These are phyloP conservation scores for Camponotus vicinus DNA, from an alignment of 1,140 invertebrate genomes.

Conservation along the genomic window DNA sequence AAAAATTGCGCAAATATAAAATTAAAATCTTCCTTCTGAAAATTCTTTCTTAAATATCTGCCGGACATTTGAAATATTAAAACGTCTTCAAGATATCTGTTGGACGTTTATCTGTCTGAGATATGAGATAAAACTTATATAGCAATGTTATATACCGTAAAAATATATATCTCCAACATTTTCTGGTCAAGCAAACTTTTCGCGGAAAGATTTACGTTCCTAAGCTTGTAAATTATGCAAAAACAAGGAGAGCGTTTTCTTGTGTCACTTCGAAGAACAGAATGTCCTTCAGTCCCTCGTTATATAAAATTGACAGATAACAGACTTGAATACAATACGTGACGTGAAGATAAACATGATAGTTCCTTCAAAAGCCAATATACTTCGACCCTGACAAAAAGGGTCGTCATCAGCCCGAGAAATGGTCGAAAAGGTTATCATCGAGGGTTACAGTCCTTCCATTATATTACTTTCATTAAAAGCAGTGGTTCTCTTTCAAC, in stretches of 20 bases:
- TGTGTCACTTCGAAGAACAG: not conserved
- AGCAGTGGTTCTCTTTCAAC: conserved; percentile 29
- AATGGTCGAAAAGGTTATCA: conserved; percentile 10
- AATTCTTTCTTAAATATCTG: not conserved
- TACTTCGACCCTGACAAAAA: not conserved
- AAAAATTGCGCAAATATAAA: not conserved
- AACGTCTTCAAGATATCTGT: not conserved
- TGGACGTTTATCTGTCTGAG: not conserved
- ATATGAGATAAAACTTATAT: conserved; percentile 19
- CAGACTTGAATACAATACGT: conserved; percentile 38
- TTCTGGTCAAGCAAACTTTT: not conserved
- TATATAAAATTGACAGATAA: conserved; percentile 51
- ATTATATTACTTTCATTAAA: not conserved
- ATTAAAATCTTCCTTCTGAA: not conserved
- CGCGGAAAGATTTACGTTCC: not conserved
- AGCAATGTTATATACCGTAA: not conserved
- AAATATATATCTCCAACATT: not conserved
- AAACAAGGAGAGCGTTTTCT: conserved; percentile 9
- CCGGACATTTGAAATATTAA: not conserved
- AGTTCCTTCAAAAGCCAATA: conserved; percentile 28
- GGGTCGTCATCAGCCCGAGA: not conserved
- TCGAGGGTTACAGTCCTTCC: not conserved
- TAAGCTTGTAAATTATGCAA: conserved; percentile 5
- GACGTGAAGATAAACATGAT: conserved; percentile 23
- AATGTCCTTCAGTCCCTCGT: not conserved